Conservation (phyloP, 2,888 invertebrate genomes). For the Oxytorus armatus region DNA sequence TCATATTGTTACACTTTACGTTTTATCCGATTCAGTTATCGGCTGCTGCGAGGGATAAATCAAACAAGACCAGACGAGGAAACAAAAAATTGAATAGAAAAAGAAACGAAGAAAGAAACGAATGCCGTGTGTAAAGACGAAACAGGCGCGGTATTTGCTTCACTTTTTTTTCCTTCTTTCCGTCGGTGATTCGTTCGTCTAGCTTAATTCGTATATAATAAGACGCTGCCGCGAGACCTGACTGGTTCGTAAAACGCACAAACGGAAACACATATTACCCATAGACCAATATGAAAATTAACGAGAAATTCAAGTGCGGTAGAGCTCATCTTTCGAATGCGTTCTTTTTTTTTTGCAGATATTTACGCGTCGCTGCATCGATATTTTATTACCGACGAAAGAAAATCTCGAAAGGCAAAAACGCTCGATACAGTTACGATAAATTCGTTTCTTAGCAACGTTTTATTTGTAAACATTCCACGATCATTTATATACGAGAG, state of each 20-base stretch:
- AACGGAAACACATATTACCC: conserved; percentile 34
- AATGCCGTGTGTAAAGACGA: conserved; percentile 6
- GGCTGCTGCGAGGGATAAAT: neutral
- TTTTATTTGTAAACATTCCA: too few relatives aligned
- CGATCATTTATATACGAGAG: conserved; percentile 4
- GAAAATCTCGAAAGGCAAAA: conserved; percentile 64
- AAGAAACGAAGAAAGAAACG: conserved; percentile 41
- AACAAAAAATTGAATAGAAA: conserved; percentile 17
- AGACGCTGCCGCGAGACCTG: neutral
- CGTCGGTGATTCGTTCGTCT: neutral
- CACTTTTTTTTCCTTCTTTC: conserved; percentile 7
- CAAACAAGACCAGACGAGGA: neutral
- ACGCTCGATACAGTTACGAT: conserved; percentile 48
- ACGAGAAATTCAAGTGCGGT: neutral
- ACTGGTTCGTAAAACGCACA: conserved; percentile 3
- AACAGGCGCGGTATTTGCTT: conserved; percentile 2
- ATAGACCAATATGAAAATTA: conserved; percentile 16
- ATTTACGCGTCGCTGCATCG: conserved; percentile 7
- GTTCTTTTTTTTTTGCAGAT: conserved; percentile 2
- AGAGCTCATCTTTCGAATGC: conserved; percentile 4
- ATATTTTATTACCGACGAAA: conserved; percentile 70
- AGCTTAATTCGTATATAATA: neutral
- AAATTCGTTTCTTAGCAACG: conserved; percentile 7
- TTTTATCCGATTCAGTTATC: conserved; percentile 38
- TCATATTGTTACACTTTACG: conserved; percentile 57